phyloP scores from a whole-genome alignment of 2,888 invertebrate genomes.

The Sycophila texana region DNA sequence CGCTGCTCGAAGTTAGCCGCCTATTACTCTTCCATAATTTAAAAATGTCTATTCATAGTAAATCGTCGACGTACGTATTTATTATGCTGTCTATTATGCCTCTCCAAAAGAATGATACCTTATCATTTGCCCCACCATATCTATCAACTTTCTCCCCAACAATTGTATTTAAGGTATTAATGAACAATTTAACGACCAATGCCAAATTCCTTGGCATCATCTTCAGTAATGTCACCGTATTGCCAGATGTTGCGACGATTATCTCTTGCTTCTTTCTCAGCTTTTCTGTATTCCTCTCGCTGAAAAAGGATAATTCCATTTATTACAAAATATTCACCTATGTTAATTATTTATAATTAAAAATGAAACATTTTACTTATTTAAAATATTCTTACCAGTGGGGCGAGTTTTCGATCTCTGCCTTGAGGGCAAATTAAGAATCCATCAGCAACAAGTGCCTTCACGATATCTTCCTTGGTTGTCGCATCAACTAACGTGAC shows the following conservation, averaged over 20 bases:
- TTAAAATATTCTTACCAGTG: conserved; percentile 78
- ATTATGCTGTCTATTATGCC: conserved; percentile 57
- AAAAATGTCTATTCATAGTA: conserved; percentile 53
- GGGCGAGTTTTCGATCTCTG: conserved; percentile 88
- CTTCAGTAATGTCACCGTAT: conserved; percentile 98
- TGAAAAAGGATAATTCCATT: conserved; percentile 67
- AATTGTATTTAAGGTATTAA: conserved; percentile 55
- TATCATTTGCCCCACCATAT: conserved; percentile 57
- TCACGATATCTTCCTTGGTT: conserved; percentile 83
- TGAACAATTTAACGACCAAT: conserved; percentile 61
- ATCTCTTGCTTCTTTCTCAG: conserved; percentile 91
- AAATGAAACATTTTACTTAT: too few relatives aligned
- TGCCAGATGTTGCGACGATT: conserved; percentile 95
- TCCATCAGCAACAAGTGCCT: conserved; percentile 91
- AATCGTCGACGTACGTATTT: conserved; percentile 56
- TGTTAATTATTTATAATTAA: not conserved
- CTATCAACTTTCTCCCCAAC: conserved; percentile 53
- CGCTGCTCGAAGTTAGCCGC: conserved; percentile 48
- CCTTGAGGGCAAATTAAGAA: conserved; percentile 87
- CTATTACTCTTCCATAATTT: conserved; percentile 53
- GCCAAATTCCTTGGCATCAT: conserved; percentile 80
- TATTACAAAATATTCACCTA: not conserved
- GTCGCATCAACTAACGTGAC: conserved; percentile 80
- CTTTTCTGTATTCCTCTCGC: conserved; percentile 87
- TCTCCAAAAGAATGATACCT: conserved; percentile 52